Evolutionary conservation across 64 coral and sea anemone genomes (phyloP).

Genomic region (Actinia equina): DNA sequence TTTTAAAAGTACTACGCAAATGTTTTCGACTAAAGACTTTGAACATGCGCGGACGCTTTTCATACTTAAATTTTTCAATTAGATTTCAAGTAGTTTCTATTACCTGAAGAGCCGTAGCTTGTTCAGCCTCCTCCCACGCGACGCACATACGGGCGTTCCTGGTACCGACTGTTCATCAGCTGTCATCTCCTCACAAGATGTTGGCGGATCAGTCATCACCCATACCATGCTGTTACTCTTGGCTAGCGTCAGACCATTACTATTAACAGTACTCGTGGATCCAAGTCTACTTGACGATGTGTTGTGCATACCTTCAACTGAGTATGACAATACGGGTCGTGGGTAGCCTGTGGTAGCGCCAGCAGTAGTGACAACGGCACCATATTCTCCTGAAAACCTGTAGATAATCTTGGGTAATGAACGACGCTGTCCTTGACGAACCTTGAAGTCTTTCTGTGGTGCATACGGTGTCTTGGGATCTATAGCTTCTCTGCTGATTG

Average conservation of each 20-base stretch:
- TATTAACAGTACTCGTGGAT: conserved; percentile 33
- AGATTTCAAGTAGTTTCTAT: neutral
- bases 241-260: neutral
- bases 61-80: too few relatives aligned
- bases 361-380: conserved; percentile 15
- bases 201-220: conserved; percentile 66
- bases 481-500: conserved; percentile 43
- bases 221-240: conserved; percentile 70
- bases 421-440: conserved; percentile 56
- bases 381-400: conserved; percentile 71
- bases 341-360: conserved; percentile 47
- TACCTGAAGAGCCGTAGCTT: conserved; percentile 18
- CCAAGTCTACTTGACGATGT: conserved; percentile 16
- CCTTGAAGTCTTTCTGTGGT: conserved; percentile 74
- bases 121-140: conserved; percentile 4
- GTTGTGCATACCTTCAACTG: conserved; percentile 22
- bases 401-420: conserved; percentile 66
- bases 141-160: conserved; percentile 27
- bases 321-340: conserved; percentile 3
- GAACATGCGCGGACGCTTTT: too few relatives aligned
- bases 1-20: too few relatives aligned
- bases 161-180: conserved; percentile 74
- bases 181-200: conserved; percentile 66
- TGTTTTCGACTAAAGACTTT: too few relatives aligned
- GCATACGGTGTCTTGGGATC: conserved; percentile 67